Evolutionary conservation across 2,797 vertebrate species (phyloP).

Genomic region (Coregonus sp.): DNA sequence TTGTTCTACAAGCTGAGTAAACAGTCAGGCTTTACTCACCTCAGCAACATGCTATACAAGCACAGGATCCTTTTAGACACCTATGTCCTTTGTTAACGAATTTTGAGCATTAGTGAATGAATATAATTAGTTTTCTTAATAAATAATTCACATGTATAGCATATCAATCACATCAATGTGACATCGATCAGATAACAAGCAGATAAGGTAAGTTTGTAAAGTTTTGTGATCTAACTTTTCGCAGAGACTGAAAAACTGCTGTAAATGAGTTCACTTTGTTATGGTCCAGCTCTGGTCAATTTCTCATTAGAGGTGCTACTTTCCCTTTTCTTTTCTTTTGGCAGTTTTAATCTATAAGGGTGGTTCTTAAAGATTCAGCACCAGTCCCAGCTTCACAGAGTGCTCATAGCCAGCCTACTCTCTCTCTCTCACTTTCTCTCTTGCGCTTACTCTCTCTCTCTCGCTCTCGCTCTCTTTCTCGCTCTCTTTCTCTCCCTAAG

Average conservation of each 20-base stretch:
- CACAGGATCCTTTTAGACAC: not conserved
- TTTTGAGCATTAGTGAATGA: not conserved
- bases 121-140: not conserved
- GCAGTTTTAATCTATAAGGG: not conserved
- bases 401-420: constrained; percentile 18
- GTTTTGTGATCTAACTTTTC: not conserved
- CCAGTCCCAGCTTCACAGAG: constrained; percentile 51
- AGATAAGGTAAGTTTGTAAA: not conserved
- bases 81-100: not conserved
- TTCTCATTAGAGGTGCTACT: not conserved
- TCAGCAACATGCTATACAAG: not conserved
- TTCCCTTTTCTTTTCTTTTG: constrained; percentile 36
- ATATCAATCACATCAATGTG: not conserved
- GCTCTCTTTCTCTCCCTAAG: too few relatives aligned
- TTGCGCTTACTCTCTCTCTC: constrained; percentile 23
- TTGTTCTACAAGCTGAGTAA: constrained; percentile 63
- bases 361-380: constrained; percentile 25
- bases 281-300: not conserved
- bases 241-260: not conserved
- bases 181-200: not conserved
- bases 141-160: not conserved
- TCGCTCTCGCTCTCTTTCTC: too few relatives aligned
- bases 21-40: constrained; percentile 24
- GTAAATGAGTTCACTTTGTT: not conserved
- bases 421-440: constrained; percentile 26